Conservation (phyloP, 1,140 invertebrate species). For the Drosophila parvula region DNA sequence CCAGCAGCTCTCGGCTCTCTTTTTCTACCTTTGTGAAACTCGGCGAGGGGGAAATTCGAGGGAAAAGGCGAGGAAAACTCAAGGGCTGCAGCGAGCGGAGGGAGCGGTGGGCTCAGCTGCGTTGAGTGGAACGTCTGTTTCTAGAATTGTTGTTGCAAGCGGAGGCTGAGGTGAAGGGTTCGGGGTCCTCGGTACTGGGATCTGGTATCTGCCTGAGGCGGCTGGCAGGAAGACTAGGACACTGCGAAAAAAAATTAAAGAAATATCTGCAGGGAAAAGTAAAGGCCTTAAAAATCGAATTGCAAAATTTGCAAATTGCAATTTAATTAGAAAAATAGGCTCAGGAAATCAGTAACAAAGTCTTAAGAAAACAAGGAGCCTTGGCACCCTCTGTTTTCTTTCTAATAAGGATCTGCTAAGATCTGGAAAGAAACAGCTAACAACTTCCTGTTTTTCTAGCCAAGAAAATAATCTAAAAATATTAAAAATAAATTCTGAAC, state of each 20-base stretch:
- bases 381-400: no score
- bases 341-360: no score
- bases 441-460: no score
- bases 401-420: no score
- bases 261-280: background rate
- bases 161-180: conserved; percentile 12
- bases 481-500: background rate
- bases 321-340: no score
- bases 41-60: conserved; percentile 22
- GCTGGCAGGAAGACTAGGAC: conserved; percentile 19
- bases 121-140: conserved; percentile 80
- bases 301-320: no score
- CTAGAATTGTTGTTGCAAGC: conserved; percentile 69
- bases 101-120: conserved; percentile 62
- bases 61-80: conserved; percentile 8
- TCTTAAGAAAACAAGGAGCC: no score
- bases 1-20: conserved; percentile 13
- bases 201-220: conserved; percentile 32
- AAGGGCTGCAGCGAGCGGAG: background rate
- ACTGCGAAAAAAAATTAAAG: background rate
- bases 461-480: no score
- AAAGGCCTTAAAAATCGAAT: background rate
- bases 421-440: no score
- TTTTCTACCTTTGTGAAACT: conserved; percentile 69
- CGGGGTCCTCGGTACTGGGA: conserved; percentile 1